A percentile compares a stretch with the other conserved stretches of the same genome.
Evolutionary conservation across 2,113 vertebrate species (phyloP).

Genomic region (Peucedramus taeniatus): DNA sequence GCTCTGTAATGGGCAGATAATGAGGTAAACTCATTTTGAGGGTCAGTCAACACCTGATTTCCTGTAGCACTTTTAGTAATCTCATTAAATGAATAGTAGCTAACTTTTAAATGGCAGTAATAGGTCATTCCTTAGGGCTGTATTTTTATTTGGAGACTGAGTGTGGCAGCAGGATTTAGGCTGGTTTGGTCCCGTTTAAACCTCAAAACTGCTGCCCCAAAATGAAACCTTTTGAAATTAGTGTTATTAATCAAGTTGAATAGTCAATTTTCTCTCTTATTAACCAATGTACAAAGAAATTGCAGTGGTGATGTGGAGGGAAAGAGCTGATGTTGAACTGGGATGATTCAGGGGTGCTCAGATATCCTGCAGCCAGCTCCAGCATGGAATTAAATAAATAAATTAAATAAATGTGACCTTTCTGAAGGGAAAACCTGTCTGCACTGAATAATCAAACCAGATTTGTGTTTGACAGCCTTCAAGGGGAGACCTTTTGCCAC

Average conservation of each 20-base stretch:
- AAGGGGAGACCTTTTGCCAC: conserved; percentile 5
- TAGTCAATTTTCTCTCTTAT: not conserved
- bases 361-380: not conserved
- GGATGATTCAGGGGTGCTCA: not conserved
- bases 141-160: not conserved
- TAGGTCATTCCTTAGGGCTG: not conserved
- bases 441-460: not conserved
- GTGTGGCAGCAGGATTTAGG: not conserved
- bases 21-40: conserved; percentile 55
- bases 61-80: conserved; percentile 36
- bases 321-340: not conserved
- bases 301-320: not conserved
- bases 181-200: not conserved
- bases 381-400: not conserved
- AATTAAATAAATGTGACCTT: not conserved
- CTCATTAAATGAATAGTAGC: not conserved
- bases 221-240: not conserved
- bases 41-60: conserved; percentile 26
- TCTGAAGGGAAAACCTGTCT: not conserved
- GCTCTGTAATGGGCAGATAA: conserved; percentile 11
- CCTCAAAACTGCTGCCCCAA: not conserved
- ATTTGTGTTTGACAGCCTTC: not conserved
- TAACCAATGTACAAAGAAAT: fast-evolving
- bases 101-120: not conserved
- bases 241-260: not conserved